These are phyloP conservation scores for Tarsius wallacei DNA, from an alignment of 2,797 vertebrate species.

Conservation along the genomic window DNA sequence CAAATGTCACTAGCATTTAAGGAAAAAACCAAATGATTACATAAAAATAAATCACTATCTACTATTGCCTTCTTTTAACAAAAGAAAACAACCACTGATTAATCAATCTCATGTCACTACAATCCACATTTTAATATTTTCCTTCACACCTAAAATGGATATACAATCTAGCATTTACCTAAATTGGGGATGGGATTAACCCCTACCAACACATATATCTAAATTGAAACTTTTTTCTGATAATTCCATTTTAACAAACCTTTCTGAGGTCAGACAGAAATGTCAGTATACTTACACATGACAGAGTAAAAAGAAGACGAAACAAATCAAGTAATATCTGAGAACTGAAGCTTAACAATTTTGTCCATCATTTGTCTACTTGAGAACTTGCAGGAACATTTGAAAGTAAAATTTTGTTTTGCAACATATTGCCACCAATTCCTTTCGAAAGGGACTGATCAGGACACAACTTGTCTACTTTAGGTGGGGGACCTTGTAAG, in stretches of 20 bases:
- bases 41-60: slow-evolving; percentile 36
- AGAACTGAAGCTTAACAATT: slow-evolving; percentile 3
- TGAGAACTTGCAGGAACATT: neutral
- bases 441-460: neutral
- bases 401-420: slow-evolving; percentile 53
- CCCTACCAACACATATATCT: neutral
- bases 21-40: neutral
- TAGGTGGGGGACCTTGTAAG: neutral
- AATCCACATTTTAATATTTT: slow-evolving; percentile 49
- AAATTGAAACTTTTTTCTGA: slow-evolving; percentile 32
- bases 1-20: slow-evolving; percentile 9
- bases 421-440: neutral
- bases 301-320: slow-evolving; percentile 30
- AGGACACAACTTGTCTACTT: neutral
- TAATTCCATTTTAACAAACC: slow-evolving; percentile 56
- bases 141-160: slow-evolving; percentile 56
- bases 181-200: slow-evolving; percentile 3
- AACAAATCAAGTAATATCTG: neutral
- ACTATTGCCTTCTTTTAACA: neutral
- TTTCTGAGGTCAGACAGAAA: slow-evolving; percentile 4
- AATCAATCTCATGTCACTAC: neutral
- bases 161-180: slow-evolving; percentile 19
- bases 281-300: neutral
- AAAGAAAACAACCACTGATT: neutral
- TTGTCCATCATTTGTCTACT: neutral